Base-by-base conservation (phyloP, 2,113 vertebrate species). In the Notiomystis cincta region DNA sequence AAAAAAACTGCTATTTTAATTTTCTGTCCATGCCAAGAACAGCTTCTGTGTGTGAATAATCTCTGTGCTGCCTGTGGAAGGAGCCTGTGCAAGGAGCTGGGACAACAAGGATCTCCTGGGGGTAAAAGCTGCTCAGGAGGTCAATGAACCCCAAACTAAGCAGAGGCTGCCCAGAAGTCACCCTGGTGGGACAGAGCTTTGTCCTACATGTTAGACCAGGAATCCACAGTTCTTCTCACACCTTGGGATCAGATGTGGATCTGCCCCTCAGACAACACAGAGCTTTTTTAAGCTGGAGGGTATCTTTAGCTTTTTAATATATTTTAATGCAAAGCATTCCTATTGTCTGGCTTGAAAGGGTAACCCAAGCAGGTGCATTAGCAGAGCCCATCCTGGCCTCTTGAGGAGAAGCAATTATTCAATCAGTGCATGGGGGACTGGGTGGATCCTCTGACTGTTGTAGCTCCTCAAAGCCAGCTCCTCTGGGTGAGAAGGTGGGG, bases 231-330 rank as follows among this genome's bases (percentile, higher is more conserved):
- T 8, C 22, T 64, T 51, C 62, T 50, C 45, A 45, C 20, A 45
- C 21, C 25, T 31, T 0, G 0, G 53, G 24, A 25, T 13, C 8
- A 1, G 23, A 22, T 24, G 14, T 62, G 42, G 45, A 25, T 45
- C 54, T 51, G 48, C 14, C 61, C 47, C 8, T 57, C 2, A 4
- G 18, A 20, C 23, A 50, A 9, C 4, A 20, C 15, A 8, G 9
- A 15, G 22, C 15, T 15, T 64, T 12, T 31, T 25, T 3, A 51
- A 64, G 1, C 15, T 57, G 22, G 15, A 20, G 15, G 2, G 4
- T 61, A 21, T 51, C 27, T 92, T 48, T 82, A 17, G 28, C 27
- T 71, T 71, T 77, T 60, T 27, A 12, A 18, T 33, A 2, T 27
- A 17, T 42, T 83, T 93, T 38, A 25, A 30, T 30, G 22, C 6